Conservation (phyloP, 2,888 invertebrate genomes). For the Cheilosia grossa region DNA sequence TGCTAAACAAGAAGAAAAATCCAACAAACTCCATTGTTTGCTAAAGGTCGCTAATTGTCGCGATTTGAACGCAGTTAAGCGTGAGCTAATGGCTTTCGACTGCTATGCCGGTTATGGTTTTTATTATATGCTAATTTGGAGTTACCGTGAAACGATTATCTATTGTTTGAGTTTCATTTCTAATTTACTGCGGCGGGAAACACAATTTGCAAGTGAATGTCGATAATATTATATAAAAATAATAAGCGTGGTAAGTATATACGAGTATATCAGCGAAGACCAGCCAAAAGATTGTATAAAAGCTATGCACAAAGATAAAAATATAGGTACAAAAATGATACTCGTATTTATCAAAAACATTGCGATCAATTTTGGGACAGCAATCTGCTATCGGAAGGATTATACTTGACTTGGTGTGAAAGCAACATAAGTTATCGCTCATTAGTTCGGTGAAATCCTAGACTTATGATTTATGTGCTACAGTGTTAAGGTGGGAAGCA, state of each 20-base stretch:
- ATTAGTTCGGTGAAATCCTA: too few relatives aligned
- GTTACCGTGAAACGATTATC: slow-evolving; percentile 13
- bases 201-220: not conserved
- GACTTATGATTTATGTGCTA: too few relatives aligned
- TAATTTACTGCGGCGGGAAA: slow-evolving; percentile 22
- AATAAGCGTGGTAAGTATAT: not conserved
- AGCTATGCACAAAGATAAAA: too few relatives aligned
- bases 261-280: too few relatives aligned
- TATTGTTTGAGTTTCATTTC: slow-evolving; percentile 19
- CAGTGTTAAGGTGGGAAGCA: too few relatives aligned
- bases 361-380: too few relatives aligned
- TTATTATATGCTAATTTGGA: slow-evolving; percentile 52
- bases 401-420: too few relatives aligned
- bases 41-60: slow-evolving; percentile 62
- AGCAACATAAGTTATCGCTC: too few relatives aligned
- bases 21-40: slow-evolving; percentile 15
- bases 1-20: not conserved
- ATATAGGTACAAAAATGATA: too few relatives aligned
- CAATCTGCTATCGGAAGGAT: too few relatives aligned
- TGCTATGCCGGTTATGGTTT: not conserved
- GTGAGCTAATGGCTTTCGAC: slow-evolving; percentile 18
- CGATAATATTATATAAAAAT: not conserved
- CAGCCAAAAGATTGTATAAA: too few relatives aligned
- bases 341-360: too few relatives aligned
- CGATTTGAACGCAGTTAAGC: slow-evolving; percentile 23